Percentiles rank a stretch among this genome's conserved stretches.
Evolutionary conservation across 1,140 invertebrate genomes (phyloP).

Genomic region (Philopotamus ludificatus): DNA sequence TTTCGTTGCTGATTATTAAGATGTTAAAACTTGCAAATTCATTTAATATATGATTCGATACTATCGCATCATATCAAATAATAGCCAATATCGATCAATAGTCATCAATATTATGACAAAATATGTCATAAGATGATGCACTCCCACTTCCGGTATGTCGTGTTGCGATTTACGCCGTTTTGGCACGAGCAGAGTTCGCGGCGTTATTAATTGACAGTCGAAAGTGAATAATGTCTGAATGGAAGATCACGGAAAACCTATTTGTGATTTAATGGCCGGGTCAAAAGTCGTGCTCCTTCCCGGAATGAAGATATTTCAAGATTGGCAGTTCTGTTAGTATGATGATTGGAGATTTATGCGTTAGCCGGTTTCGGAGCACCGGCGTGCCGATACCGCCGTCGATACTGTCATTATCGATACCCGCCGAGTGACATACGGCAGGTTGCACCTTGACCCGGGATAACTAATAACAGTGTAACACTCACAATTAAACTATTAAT

Average conservation of each 20-base stretch:
- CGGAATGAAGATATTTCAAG: constrained; percentile 29
- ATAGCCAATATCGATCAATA: no score
- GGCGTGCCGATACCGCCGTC: constrained; percentile 4
- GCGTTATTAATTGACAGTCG: constrained; percentile 2
- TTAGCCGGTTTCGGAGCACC: neutral
- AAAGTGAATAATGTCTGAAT: constrained; percentile 10
- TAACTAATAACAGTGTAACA: no score
- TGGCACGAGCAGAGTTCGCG: neutral
- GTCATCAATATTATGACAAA: no score
- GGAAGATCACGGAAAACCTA: constrained; percentile 22
- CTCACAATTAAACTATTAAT: no score
- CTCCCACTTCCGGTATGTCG: no score
- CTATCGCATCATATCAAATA: no score
- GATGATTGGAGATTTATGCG: constrained; percentile 23
- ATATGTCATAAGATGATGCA: no score
- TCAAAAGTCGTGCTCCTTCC: constrained; percentile 25
- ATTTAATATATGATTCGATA: no score
- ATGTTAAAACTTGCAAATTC: no score
- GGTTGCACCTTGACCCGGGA: no score
- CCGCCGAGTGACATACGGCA: no score
- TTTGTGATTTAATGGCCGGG: constrained; percentile 6
- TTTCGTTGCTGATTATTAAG: no score
- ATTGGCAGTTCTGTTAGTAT: constrained; percentile 27
- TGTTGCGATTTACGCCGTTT: neutral
- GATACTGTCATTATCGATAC: neutral